These are phyloP conservation scores for Chionodraco myersi DNA, from an alignment of 2,113 vertebrate genomes.

Conservation along the genomic window DNA sequence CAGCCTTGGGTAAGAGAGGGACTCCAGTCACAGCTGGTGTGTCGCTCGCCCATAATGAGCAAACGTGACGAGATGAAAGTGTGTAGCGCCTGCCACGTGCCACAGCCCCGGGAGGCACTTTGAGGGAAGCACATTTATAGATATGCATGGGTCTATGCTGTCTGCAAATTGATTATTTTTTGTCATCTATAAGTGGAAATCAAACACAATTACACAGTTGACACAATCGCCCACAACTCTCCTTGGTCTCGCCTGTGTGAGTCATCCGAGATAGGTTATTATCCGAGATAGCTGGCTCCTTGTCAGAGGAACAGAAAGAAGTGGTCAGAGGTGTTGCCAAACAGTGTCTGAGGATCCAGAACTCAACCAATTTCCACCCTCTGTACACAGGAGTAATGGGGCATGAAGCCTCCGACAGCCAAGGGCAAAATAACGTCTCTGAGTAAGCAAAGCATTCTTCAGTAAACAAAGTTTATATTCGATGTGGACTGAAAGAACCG, in stretches of 20 bases:
- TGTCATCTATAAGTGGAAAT: conserved; percentile 19
- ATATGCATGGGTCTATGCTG: conserved; percentile 6
- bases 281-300: conserved; percentile 46
- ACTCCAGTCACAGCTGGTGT: conserved; percentile 66
- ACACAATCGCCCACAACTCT: conserved; percentile 11
- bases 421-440: conserved; percentile 22
- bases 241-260: conserved; percentile 8
- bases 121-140: conserved; percentile 27
- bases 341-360: conserved; percentile 40
- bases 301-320: conserved; percentile 51
- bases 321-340: conserved; percentile 49
- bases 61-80: conserved; percentile 61
- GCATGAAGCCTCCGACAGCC: conserved; percentile 20
- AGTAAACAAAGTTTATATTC: conserved; percentile 5
- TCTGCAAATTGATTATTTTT: background rate
- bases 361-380: conserved; percentile 37
- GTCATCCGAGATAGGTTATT: conserved; percentile 42
- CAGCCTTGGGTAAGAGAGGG: conserved; percentile 48
- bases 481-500: background rate
- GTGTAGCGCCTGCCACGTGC: conserved; percentile 39
- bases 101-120: conserved; percentile 24
- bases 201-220: conserved; percentile 33
- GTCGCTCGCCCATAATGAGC: conserved; percentile 51
- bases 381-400: conserved; percentile 42
- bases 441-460: conserved; percentile 25